phyloP scores from a whole-genome alignment of 1,140 invertebrate genomes.

The Goniozus legneri region DNA sequence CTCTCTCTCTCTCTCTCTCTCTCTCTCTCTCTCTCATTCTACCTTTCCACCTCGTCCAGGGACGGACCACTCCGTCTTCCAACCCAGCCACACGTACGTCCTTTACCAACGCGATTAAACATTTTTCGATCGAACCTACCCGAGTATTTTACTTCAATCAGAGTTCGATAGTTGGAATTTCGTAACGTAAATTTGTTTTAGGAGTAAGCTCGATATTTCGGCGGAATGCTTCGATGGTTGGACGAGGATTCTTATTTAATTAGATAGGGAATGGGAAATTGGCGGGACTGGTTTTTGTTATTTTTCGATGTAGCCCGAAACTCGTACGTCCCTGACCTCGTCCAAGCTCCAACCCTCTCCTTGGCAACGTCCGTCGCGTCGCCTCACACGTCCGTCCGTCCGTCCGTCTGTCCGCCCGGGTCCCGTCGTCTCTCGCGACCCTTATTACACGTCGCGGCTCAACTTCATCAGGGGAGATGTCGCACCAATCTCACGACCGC shows the following conservation, averaged over 20 bases:
- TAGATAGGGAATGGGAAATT: no score
- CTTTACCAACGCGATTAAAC: no score
- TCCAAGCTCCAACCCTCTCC: conserved; percentile 15
- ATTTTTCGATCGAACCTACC: conserved; percentile 2
- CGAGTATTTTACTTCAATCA: conserved; percentile 4
- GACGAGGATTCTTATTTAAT: no score
- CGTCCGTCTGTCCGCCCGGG: conserved; percentile 20
- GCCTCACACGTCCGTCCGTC: conserved; percentile 10
- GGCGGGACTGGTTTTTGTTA: no score
- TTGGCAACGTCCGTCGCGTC: conserved; percentile 14
- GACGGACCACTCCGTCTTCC: conserved; percentile 19
- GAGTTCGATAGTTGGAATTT: no score
- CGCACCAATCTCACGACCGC: conserved; percentile 31
- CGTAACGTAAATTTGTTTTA: no score
- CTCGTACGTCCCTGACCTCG: conserved; percentile 13
- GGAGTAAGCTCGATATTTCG: no score
- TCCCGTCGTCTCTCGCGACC: conserved; percentile 33
- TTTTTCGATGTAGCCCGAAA: no score
- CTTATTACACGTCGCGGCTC: conserved; percentile 52
- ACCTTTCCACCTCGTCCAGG: conserved; percentile 37
- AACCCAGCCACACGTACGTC: no score
- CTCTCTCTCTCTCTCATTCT: conserved; percentile 36
- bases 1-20: conserved; percentile 15
- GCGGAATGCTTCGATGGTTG: neutral
- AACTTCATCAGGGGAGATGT: conserved; percentile 50